Evolutionary conservation across 2,888 invertebrate genomes (phyloP).

Genomic region (Drosophila yooni): DNA sequence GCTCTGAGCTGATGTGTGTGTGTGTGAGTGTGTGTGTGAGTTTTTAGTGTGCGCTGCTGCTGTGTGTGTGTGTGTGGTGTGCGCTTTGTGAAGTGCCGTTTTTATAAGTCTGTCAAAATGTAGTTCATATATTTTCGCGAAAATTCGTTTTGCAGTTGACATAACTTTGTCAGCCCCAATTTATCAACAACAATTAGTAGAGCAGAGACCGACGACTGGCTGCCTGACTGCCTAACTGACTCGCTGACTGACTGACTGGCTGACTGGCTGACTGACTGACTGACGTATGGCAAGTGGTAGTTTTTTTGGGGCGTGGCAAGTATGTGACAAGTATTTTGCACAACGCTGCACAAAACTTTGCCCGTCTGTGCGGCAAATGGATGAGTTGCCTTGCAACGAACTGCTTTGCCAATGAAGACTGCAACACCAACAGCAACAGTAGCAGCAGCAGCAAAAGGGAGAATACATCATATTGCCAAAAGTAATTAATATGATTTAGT

Average conservation of each 20-base stretch:
- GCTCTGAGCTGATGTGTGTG: slow-evolving; percentile 1
- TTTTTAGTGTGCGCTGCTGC: slow-evolving; percentile 6
- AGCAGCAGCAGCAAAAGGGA: slow-evolving; percentile 25
- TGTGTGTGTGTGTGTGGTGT: slow-evolving; percentile 11
- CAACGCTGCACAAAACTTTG: slow-evolving; percentile 69
- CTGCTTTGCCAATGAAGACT: slow-evolving; percentile 30
- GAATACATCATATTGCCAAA: slow-evolving; percentile 68
- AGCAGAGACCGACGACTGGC: slow-evolving; percentile 56
- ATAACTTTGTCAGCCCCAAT: slow-evolving; percentile 79
- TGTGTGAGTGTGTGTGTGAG: slow-evolving; percentile 6
- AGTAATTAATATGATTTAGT: slow-evolving; percentile 56
- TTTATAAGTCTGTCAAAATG: slow-evolving; percentile 78
- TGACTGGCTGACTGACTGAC: slow-evolving; percentile 32
- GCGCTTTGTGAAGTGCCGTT: slow-evolving; percentile 58
- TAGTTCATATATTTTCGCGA: slow-evolving; percentile 77
- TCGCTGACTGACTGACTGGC: slow-evolving; percentile 31
- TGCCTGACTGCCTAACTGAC: slow-evolving; percentile 25
- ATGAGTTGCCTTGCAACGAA: slow-evolving; percentile 49
- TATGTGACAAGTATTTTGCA: slow-evolving; percentile 77
- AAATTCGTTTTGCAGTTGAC: slow-evolving; percentile 80
- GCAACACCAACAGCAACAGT: slow-evolving; percentile 20
- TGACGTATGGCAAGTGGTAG: slow-evolving; percentile 52
- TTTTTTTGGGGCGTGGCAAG: slow-evolving; percentile 61
- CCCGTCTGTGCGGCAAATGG: slow-evolving; percentile 41
- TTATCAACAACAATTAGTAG: slow-evolving; percentile 80